Evolutionary conservation across 2,888 invertebrate genomes (phyloP), one percentile per base, ranked within the genome.

Genomic region (Ornithoptera priamus): DNA sequence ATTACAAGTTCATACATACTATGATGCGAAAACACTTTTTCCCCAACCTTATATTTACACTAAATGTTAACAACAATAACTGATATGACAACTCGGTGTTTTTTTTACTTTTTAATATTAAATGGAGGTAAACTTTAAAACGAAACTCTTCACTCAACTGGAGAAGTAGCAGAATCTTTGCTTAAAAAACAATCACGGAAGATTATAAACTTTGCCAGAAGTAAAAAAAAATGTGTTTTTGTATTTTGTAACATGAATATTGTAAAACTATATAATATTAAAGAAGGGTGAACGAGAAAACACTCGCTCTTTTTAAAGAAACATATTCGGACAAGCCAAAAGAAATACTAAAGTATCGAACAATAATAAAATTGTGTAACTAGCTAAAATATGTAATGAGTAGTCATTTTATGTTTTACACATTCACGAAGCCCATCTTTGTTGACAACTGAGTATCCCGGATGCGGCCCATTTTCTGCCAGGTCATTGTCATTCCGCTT

Each of bases 401-500:
- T 57, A 42, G 39, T 20, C 22, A 39, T 56, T 68, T 64, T 68
- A 64, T 53, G 63, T 58, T 66, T 66, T 65, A 66, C 65, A 62
- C 62, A 69, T 69, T 66, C 64, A 61, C 46, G 63, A 67, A 70
- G 70, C 59, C 70, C 63, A 64, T 42, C 65, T 58, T 50, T 30
- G 67, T 17, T 65, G 67, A 65, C 70, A 71, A 67, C 61, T 62
- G 61, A 64, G 53, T 57, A 61, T 66, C 60, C 70, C 70, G 70
- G 70, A 71, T 63, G 65, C 66, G 63, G 62, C 65, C 53, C 68
- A 71, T 71, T 65, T 68, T 68, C 71, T 30, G 65, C 30, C 68
- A 71, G 68, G 62, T 68, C 65, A 71, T 71, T 71, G 71, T 71
- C 67, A 68, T 63, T 65, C 63, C 67, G 70, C 53, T 66, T 64